phyloP scores from a whole-genome alignment of 2,888 invertebrate genomes.

The Heterodera filipjevi region DNA sequence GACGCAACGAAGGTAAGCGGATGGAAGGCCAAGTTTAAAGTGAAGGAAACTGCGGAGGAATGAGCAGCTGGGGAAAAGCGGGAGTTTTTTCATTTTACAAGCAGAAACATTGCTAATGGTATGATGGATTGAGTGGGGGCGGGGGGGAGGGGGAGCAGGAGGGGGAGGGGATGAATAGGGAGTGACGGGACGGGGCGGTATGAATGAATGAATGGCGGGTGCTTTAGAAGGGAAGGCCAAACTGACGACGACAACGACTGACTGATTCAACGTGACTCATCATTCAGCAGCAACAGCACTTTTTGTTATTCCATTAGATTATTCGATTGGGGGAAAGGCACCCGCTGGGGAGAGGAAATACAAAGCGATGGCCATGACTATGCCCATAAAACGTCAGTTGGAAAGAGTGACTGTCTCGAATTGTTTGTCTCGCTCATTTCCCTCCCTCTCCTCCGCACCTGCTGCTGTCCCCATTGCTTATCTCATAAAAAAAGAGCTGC shows the following conservation, averaged over 20 bases:
- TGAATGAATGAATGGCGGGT: not conserved
- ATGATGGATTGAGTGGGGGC: not conserved
- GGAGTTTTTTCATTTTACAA: conserved; percentile 15
- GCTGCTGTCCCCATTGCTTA: no score
- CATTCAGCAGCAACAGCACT: not conserved
- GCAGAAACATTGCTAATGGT: not conserved
- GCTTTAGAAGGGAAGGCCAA: no score
- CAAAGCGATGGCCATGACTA: not conserved
- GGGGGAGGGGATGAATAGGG: not conserved
- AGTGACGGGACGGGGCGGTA: not conserved
- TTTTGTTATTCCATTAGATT: not conserved
- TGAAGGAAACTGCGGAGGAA: not conserved
- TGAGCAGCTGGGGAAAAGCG: not conserved
- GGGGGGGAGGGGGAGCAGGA: not conserved
- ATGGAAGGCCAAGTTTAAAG: not conserved
- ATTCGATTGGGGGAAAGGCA: not conserved
- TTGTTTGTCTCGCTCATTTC: not conserved
- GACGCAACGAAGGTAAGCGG: not conserved
- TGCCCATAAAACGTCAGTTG: not conserved
- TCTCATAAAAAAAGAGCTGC: no score
- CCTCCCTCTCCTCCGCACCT: not conserved
- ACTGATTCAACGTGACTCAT: conserved; percentile 1
- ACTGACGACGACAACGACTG: no score
- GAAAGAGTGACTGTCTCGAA: not conserved
- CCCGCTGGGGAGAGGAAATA: not conserved